phyloP scores from a whole-genome alignment of 2,113 vertebrate species.

The Planiliza haematocheilus region DNA sequence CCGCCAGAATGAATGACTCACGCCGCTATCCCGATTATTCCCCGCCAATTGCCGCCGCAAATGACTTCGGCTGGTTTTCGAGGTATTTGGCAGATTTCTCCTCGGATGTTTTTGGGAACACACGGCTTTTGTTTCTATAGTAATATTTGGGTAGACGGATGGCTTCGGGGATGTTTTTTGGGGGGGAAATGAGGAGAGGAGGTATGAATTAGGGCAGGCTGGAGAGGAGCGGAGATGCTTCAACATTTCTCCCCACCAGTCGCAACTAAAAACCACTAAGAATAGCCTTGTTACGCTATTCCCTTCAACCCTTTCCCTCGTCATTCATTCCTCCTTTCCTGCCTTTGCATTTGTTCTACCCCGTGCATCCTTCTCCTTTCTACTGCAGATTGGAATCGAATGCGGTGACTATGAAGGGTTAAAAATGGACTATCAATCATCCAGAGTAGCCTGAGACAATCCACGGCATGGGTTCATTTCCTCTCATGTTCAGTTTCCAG shows the following conservation, averaged over 20 bases:
- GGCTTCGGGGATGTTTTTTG: constrained; percentile 25
- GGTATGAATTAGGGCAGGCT: constrained; percentile 8
- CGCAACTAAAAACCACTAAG: constrained; percentile 68
- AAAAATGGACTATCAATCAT: constrained; percentile 6
- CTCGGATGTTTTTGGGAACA: constrained; percentile 54
- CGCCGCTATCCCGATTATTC: constrained; percentile 37
- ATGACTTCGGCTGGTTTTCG: constrained; percentile 53
- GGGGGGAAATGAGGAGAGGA: background rate
- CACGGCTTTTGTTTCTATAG: constrained; percentile 55
- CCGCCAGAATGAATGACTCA: constrained; percentile 55
- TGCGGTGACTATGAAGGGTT: constrained; percentile 22
- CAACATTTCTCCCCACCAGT: constrained; percentile 35
- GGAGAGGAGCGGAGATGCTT: constrained; percentile 26
- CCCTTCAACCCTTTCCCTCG: constrained; percentile 39
- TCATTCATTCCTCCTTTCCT: constrained; percentile 44
- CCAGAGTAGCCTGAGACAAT: background rate
- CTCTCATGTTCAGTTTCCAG: constrained; percentile 7
- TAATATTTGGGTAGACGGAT: constrained; percentile 49
- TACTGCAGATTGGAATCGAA: constrained; percentile 37
- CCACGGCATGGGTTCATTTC: background rate
- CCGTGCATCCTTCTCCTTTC: constrained; percentile 30
- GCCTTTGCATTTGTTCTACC: constrained; percentile 51
- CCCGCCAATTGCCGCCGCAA: constrained; percentile 53
- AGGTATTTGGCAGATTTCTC: constrained; percentile 56
- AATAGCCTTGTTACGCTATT: constrained; percentile 48